A percentile compares a stretch with the other conserved stretches of the same genome.
These are phyloP conservation scores for Typhlichthys eigenmanni DNA, from an alignment of 2,797 vertebrate genomes.

Conservation along the genomic window DNA sequence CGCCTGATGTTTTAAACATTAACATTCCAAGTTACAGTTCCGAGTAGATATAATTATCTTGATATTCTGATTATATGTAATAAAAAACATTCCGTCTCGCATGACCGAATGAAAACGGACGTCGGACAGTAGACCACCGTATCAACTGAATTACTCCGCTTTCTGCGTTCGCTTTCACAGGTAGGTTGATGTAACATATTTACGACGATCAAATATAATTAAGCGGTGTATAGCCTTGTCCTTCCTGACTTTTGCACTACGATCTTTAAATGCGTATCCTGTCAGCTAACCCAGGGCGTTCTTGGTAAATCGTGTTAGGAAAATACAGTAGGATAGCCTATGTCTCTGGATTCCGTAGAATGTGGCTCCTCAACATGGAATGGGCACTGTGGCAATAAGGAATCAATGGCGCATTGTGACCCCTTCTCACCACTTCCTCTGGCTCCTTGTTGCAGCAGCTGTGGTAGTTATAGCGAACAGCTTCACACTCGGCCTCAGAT, in stretches of 20 bases:
- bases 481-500: not conserved
- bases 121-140: conserved; percentile 4
- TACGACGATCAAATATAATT: too few relatives aligned
- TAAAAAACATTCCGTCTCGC: conserved; percentile 8
- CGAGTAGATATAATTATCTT: conserved; percentile 43
- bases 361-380: not conserved
- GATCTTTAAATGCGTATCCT: too few relatives aligned
- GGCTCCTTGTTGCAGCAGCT: conserved; percentile 37
- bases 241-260: too few relatives aligned
- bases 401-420: conserved; percentile 2
- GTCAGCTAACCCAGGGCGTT: too few relatives aligned
- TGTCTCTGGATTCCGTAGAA: too few relatives aligned
- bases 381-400: not conserved
- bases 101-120: conserved; percentile 36
- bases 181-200: conserved; percentile 32
- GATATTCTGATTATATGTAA: conserved; percentile 24
- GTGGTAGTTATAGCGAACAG: conserved; percentile 8
- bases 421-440: conserved; percentile 42
- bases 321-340: too few relatives aligned
- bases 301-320: too few relatives aligned
- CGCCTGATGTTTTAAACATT: not conserved
- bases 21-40: conserved; percentile 23
- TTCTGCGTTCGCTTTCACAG: conserved; percentile 16
- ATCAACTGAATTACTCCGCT: conserved; percentile 11
- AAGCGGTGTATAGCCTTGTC: too few relatives aligned